A percentile compares a stretch with the other conserved stretches of the same genome.
Evolutionary conservation across 2,797 vertebrate species (phyloP).

Genomic region (Phataginus tetradactyla): DNA sequence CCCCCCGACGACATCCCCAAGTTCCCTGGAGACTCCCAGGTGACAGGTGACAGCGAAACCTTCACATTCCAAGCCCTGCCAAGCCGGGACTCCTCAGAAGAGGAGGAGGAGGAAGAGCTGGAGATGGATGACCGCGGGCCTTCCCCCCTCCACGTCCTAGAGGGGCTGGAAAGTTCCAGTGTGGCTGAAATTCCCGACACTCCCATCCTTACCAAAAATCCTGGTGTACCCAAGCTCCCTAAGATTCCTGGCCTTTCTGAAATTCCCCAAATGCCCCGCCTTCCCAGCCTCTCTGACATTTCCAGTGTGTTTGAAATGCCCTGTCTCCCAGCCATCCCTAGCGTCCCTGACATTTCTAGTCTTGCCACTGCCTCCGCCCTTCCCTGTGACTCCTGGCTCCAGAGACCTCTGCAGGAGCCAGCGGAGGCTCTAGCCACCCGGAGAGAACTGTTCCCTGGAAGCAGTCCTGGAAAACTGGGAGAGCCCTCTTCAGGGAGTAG

Average conservation of each 20-base stretch:
- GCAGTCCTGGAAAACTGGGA: not conserved
- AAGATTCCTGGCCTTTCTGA: constrained; percentile 44
- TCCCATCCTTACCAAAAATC: constrained; percentile 26
- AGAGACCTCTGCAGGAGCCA: not conserved
- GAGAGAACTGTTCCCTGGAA: constrained; percentile 43
- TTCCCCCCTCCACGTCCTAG: constrained; percentile 75
- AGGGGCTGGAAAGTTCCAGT: constrained; percentile 60
- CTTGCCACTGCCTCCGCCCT: not conserved
- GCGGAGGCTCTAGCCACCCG: not conserved
- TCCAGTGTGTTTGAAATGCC: constrained; percentile 70
- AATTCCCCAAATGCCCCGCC: constrained; percentile 47
- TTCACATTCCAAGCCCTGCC: constrained; percentile 44
- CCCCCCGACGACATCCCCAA: not conserved
- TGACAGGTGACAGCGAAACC: not conserved
- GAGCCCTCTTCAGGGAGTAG: not conserved
- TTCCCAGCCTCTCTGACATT: constrained; percentile 55
- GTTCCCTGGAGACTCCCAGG: constrained; percentile 46
- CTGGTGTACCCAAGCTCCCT: not conserved
- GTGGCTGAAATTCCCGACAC: constrained; percentile 55
- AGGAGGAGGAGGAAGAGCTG: constrained; percentile 70
- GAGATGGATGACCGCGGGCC: constrained; percentile 58
- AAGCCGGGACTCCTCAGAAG: constrained; percentile 77
- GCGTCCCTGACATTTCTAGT: not conserved
- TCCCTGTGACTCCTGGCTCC: constrained; percentile 64
- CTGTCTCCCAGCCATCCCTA: constrained; percentile 60